Base-by-base conservation (phyloP, 2,888 invertebrate species). In the Philopedon plagiatum region DNA sequence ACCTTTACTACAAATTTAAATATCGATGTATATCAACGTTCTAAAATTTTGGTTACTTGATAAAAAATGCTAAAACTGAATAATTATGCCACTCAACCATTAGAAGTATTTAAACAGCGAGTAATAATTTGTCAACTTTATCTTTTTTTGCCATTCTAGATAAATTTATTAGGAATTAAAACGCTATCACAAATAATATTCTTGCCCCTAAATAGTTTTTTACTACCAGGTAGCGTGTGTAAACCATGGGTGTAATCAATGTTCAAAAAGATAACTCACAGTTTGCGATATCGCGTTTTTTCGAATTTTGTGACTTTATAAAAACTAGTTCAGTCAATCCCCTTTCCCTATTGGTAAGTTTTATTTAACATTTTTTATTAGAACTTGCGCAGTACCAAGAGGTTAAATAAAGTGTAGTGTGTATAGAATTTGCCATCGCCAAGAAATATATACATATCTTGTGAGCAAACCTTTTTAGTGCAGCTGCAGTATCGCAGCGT, bases 131-230 rank as follows among this genome's bases (percentile, higher is more conserved):
- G 1, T 39, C 39, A 39, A 1, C 18, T 41, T 41, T 41, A 41
- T 41, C 41, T 11, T 15, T 15, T 8, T 4, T 18, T 41, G n/a
- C 41, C 41, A 18, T 41, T 15, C 13, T 5, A 41, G 41, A 54
- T 73, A 57, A 15, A 34, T 51, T 62, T 66, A 64, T 65, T 67
- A 32, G 18, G 32, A 34, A 1, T 32, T 7, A 26, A 56, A 61
- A 19, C n/a, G 39, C 34, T 23, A 34, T 39, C n/a, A 19, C 23
- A 57, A 58, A 37, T 23, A 11, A 23, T 23, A 46, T 21, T 46
- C 18, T 15, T 7, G 15, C 15, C 7, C 41, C 5, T 5, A 41
- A 15, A 13, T 18, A 18, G n/a, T 41, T 5, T 8, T 15, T 15
- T 41, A n/a, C n/a, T 41, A 18, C 18, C 7, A 8, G 2, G 41